Conservation (phyloP, 2,888 invertebrate species). For the Pandemis heparana region DNA sequence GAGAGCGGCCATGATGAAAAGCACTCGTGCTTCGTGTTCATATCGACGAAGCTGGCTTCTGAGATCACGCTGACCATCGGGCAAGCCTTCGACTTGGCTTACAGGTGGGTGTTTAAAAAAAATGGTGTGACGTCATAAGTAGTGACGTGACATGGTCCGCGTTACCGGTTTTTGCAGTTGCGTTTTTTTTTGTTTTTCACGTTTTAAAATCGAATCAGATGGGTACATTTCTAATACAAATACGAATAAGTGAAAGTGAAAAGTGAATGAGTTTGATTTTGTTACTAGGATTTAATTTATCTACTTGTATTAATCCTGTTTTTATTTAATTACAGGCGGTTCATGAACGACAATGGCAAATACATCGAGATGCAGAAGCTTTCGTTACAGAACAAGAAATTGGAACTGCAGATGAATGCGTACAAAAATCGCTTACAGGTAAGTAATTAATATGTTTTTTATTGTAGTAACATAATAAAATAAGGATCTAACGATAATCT, state of each 20-base stretch:
- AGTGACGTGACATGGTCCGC: slow-evolving; percentile 10
- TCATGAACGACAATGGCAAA: slow-evolving; percentile 96
- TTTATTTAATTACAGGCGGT: slow-evolving; percentile 87
- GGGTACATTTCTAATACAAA: background rate
- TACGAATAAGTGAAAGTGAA: background rate
- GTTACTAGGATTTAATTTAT: background rate
- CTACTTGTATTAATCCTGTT: background rate
- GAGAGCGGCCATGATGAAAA: slow-evolving; percentile 86
- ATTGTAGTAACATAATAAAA: background rate
- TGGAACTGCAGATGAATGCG: slow-evolving; percentile 94
- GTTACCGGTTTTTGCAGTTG: slow-evolving; percentile 24
- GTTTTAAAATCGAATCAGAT: background rate
- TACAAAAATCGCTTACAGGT: slow-evolving; percentile 92
- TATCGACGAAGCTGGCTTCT: slow-evolving; percentile 98
- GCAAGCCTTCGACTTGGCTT: slow-evolving; percentile 99
- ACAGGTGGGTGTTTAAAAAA: slow-evolving; percentile 84
- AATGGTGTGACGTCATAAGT: slow-evolving; percentile 7
- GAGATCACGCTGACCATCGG: slow-evolving; percentile 99
- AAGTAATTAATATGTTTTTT: slow-evolving; percentile 19
- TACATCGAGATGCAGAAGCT: slow-evolving; percentile 95
- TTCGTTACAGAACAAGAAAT: slow-evolving; percentile 94
- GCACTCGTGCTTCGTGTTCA: slow-evolving; percentile 98
- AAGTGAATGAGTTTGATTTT: background rate
- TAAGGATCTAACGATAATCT: background rate
- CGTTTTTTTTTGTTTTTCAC: background rate